Evolutionary conservation across 2,113 vertebrate genomes (phyloP).

Genomic region (Boleophthalmus pectinirostris): DNA sequence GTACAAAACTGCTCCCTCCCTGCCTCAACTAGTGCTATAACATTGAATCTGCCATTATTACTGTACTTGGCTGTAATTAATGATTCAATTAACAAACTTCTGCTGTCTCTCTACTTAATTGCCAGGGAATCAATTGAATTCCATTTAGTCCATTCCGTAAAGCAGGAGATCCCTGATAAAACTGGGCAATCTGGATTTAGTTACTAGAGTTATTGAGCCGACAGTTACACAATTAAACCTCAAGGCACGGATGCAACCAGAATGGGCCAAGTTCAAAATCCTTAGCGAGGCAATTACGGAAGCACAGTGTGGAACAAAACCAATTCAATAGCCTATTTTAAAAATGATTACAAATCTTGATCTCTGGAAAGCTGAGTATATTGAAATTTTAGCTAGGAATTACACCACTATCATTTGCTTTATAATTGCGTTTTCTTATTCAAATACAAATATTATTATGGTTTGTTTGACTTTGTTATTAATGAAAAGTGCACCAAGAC

Average conservation of each 20-base stretch:
- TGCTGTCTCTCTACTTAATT: slow-evolving; percentile 56
- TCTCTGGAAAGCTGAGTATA: not conserved
- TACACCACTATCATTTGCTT: not conserved
- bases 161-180: slow-evolving; percentile 35
- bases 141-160: slow-evolving; percentile 16
- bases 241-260: slow-evolving; percentile 19
- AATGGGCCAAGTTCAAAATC: slow-evolving; percentile 24
- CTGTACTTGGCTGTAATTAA: slow-evolving; percentile 51
- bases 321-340: slow-evolving; percentile 19
- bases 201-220: slow-evolving; percentile 42
- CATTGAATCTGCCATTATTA: slow-evolving; percentile 31
- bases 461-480: not conserved
- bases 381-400: slow-evolving; percentile 3
- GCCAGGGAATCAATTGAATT: slow-evolving; percentile 48
- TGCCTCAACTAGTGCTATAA: slow-evolving; percentile 18
- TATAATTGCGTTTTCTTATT: slow-evolving; percentile 14
- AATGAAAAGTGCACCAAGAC: not conserved
- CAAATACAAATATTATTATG: slow-evolving; percentile 7
- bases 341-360: slow-evolving; percentile 27
- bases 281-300: slow-evolving; percentile 31
- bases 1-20: slow-evolving; percentile 22
- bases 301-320: slow-evolving; percentile 22
- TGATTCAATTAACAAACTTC: slow-evolving; percentile 54
- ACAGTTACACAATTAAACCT: slow-evolving; percentile 42
- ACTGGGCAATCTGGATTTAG: slow-evolving; percentile 42